phyloP scores from a whole-genome alignment of 2,888 invertebrate genomes.

The Microplitis manilae region DNA sequence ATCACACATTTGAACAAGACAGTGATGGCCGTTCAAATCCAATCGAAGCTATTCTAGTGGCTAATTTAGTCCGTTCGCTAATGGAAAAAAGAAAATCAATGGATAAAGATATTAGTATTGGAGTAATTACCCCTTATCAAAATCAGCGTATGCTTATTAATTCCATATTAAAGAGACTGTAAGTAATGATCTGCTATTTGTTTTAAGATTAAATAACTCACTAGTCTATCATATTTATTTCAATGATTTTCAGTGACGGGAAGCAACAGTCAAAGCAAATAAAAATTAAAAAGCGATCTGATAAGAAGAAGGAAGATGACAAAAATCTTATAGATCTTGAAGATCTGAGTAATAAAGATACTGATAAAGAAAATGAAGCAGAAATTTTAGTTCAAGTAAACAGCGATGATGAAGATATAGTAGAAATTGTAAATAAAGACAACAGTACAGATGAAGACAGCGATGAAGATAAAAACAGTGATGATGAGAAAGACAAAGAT shows the following conservation, averaged over 20 bases:
- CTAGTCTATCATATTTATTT: background rate
- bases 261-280: background rate
- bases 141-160: conserved; percentile 72
- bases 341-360: background rate
- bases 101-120: conserved; percentile 71
- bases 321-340: background rate
- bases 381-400: background rate
- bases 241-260: background rate
- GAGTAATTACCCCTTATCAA: conserved; percentile 82
- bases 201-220: background rate
- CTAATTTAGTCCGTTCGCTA: conserved; percentile 73
- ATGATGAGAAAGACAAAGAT: conserved; percentile 1
- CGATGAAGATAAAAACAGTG: background rate
- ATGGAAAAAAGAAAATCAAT: conserved; percentile 63
- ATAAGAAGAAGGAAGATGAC: background rate
- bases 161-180: background rate
- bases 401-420: background rate
- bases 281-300: background rate
- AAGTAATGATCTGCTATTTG: background rate
- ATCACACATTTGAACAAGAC: conserved; percentile 72
- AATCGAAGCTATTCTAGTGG: conserved; percentile 77
- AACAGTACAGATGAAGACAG: background rate
- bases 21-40: conserved; percentile 72
- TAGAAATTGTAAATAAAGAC: background rate
- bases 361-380: background rate